These are phyloP conservation scores for Chelonus formosanus DNA, from an alignment of 2,888 invertebrate species.

Conservation along the genomic window DNA sequence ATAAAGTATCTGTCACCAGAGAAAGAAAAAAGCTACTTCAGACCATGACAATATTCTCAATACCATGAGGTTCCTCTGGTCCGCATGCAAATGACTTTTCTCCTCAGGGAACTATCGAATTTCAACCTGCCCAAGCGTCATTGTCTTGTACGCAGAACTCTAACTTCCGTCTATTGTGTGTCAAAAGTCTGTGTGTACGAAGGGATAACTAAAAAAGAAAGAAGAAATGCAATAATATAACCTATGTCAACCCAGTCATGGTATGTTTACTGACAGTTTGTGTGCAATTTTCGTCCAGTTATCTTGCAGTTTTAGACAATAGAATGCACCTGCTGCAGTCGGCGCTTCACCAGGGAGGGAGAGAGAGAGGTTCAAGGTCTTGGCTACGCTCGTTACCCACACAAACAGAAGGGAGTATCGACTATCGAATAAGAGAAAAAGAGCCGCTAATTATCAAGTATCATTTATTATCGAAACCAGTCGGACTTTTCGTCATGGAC, in stretches of 20 bases:
- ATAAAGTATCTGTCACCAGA: conserved; percentile 41
- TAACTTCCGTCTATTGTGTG: conserved; percentile 48
- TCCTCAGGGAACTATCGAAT: conserved; percentile 42
- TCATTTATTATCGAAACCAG: conserved; percentile 56
- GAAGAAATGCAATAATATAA: conserved; percentile 8
- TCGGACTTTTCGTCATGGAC: conserved; percentile 26
- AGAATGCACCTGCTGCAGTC: conserved; percentile 46
- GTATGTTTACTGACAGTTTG: conserved; percentile 48
- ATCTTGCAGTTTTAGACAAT: conserved; percentile 51
- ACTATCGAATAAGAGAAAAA: conserved; percentile 41
- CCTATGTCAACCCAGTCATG: conserved; percentile 51
- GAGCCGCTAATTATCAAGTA: conserved; percentile 61
- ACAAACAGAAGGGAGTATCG: conserved; percentile 29
- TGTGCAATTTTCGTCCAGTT: conserved; percentile 42
- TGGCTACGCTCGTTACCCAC: conserved; percentile 39
- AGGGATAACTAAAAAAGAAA: background rate
- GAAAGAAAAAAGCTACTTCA: conserved; percentile 32
- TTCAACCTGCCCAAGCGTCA: conserved; percentile 42
- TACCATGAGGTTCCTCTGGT: conserved; percentile 15
- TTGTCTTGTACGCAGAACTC: conserved; percentile 42
- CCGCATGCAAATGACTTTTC: conserved; percentile 24
- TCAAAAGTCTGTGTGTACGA: background rate
- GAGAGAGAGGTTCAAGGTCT: conserved; percentile 27
- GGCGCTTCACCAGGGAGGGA: conserved; percentile 13
- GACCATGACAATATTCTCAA: conserved; percentile 12